Evolutionary conservation across 2,888 invertebrate genomes (phyloP).

Genomic region (Cheilosia grossa): DNA sequence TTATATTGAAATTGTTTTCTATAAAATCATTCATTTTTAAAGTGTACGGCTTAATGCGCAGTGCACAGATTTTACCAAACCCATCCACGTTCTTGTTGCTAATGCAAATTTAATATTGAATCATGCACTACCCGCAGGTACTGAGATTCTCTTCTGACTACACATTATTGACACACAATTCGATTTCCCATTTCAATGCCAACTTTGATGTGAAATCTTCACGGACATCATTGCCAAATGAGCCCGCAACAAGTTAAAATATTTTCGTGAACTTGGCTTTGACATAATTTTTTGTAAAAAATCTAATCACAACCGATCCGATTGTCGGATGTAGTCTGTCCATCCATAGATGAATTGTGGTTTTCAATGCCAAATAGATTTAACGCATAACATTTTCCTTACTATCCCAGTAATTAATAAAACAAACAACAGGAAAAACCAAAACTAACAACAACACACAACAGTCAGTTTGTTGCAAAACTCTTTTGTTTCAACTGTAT

Average conservation of each 20-base stretch:
- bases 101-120: not conserved
- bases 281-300: constrained; percentile 38
- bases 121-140: not conserved
- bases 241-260: not conserved
- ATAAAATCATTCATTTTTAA: no score
- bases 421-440: constrained; percentile 6
- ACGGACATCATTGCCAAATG: constrained; percentile 48
- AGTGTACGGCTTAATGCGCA: no score
- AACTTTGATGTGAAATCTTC: constrained; percentile 26
- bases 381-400: constrained; percentile 39
- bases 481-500: constrained; percentile 47
- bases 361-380: constrained; percentile 48
- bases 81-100: not conserved
- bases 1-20: no score
- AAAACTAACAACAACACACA: not conserved
- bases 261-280: constrained; percentile 53
- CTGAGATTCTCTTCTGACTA: not conserved
- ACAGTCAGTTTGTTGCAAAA: constrained; percentile 51
- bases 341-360: not conserved
- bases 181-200: constrained; percentile 30
- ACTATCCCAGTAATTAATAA: constrained; percentile 47
- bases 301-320: constrained; percentile 7
- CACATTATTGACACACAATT: constrained; percentile 3
- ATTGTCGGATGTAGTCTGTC: not conserved
- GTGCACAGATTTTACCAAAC: not conserved